Evolutionary conservation across 2,888 invertebrate species (phyloP).

Genomic region (Athrips mouffetella): DNA sequence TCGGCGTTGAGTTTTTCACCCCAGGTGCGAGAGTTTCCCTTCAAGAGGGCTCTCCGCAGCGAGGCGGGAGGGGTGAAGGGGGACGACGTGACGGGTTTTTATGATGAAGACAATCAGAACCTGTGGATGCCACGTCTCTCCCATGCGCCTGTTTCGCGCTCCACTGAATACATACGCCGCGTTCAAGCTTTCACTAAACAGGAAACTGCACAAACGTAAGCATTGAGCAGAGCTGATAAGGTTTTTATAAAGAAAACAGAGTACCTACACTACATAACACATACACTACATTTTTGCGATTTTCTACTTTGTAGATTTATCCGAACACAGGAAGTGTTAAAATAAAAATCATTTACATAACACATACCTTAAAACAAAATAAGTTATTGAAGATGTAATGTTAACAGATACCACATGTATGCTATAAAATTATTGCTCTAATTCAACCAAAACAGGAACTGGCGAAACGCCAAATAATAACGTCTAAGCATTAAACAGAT

Average conservation of each 20-base stretch:
- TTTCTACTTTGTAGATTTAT: too few species aligned
- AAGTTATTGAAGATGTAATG: neutral
- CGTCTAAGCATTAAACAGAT: neutral
- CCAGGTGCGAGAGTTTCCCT: slow-evolving; percentile 9
- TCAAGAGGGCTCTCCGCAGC: slow-evolving; percentile 22
- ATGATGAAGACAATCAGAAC: slow-evolving; percentile 62
- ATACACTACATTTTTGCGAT: too few species aligned
- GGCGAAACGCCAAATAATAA: slow-evolving; percentile 11
- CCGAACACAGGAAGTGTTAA: too few species aligned
- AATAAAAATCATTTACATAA: too few species aligned
- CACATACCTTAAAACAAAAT: neutral
- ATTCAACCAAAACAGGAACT: slow-evolving; percentile 10
- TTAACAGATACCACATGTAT: neutral
- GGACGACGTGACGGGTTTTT: slow-evolving; percentile 58
- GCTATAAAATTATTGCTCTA: slow-evolving; percentile 1
- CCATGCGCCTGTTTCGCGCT: slow-evolving; percentile 43
- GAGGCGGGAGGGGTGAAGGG: slow-evolving; percentile 28
- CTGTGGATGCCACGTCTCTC: slow-evolving; percentile 43
- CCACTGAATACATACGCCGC: slow-evolving; percentile 34
- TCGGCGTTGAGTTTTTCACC: slow-evolving; percentile 5
- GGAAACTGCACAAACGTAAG: neutral
- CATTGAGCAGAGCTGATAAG: neutral
- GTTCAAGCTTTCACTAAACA: slow-evolving; percentile 10
- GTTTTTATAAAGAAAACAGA: too few species aligned
- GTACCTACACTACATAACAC: too few species aligned